Base-by-base conservation (phyloP, 2,797 vertebrate species). In the Remorina albescens region DNA sequence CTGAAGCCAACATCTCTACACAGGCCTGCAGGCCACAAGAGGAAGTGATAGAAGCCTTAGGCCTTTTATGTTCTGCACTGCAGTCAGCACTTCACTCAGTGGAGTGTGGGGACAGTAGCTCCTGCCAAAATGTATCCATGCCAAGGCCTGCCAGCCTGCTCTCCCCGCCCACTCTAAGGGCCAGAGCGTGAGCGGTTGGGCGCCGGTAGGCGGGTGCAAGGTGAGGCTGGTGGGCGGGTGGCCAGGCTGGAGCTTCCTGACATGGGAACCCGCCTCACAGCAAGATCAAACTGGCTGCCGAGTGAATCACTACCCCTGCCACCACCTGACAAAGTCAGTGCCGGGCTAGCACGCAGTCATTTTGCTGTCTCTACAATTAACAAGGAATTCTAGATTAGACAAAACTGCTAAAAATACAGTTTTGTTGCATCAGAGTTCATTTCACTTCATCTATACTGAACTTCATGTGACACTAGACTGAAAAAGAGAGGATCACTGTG, bases 181-280 rank as follows among this genome's bases (percentile, higher is more conserved):
- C 91, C 89, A 92, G 88, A 91, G 93, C 84, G 92, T 91, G 93
- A 91, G 91, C 88, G 88, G 87, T 86, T 79, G 90, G 92, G 89
- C 84, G 81, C 89, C 80, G 54, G 93, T 94, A 90, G 92, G 91
- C 89, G 88, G 88, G 85, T 83, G 87, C 88, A 91, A 94, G 93
- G 93, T 93, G 93, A 94, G 91, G 92, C 83, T 92, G 88, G 94
- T 94, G 93, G 94, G 93, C 88, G 93, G 90, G 76, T 73, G 87
- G 93, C 91, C 90, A 93, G 91, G 93, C 91, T 91, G 92, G 90
- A 92, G 93, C 94, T 94, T 94, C 93, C 93, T 93, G 92, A 94
- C 92, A 93, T 55, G 78, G 88, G 90, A 93, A 93, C 92, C 89
- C 85, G 87, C 88, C 92, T 92, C 88, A 90, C 91, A 91, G 93